Conservation (phyloP, 2,888 invertebrate genomes). For the Pimpla rufipes region DNA sequence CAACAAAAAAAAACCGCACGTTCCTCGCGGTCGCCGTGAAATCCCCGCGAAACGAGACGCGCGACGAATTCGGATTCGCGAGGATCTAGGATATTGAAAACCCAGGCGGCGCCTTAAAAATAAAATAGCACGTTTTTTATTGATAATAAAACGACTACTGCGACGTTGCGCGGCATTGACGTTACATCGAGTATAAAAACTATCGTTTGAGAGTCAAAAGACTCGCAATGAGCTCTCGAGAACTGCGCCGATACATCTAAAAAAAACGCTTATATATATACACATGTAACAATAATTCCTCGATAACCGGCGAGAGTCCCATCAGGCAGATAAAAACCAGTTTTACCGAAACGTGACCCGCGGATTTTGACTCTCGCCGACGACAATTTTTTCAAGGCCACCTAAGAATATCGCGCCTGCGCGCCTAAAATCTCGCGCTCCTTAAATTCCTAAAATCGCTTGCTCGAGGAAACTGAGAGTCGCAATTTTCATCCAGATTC, state of each 20-base stretch:
- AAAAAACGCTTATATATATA: conserved; percentile 13
- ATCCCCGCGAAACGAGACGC: not conserved
- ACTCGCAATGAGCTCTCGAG: conserved; percentile 8
- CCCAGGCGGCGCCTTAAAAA: not conserved
- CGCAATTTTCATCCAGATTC: conserved; percentile 8
- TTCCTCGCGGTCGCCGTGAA: not conserved
- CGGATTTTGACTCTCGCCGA: conserved; percentile 6
- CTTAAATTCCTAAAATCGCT: not conserved
- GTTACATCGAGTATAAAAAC: conserved; percentile 38
- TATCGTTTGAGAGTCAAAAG: not conserved
- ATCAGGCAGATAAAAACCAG: conserved; percentile 43
- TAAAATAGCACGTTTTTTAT: conserved; percentile 27
- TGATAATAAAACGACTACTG: conserved; percentile 10
- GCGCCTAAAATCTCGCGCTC: conserved; percentile 1
- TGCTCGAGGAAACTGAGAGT: not conserved
- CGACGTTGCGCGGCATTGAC: not conserved
- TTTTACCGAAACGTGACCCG: conserved; percentile 22
- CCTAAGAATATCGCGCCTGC: conserved; percentile 15
- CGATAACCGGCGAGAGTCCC: conserved; percentile 12
- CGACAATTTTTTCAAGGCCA: not conserved
- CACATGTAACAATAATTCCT: conserved; percentile 47
- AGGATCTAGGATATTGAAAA: not conserved
- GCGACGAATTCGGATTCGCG: not conserved
- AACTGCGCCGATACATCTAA: conserved; percentile 16
- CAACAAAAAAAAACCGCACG: not conserved